phyloP scores from a whole-genome alignment of 2,797 vertebrate genomes.

The Chrysocyon brachyurus region DNA sequence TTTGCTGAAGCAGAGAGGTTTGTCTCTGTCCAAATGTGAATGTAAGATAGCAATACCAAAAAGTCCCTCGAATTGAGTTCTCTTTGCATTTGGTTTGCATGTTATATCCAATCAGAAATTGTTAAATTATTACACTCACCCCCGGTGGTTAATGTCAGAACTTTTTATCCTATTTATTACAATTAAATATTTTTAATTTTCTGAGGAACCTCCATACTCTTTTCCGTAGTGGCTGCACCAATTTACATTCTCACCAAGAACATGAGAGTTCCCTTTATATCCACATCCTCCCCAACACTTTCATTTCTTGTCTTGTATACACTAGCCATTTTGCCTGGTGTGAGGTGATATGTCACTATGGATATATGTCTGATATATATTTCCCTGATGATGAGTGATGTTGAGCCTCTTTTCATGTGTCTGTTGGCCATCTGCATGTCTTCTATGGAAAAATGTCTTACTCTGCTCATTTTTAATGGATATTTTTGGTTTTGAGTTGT shows the following conservation, averaged over 20 bases:
- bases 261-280: background rate
- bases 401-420: background rate
- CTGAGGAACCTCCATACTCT: background rate
- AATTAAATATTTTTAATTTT: background rate
- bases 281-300: background rate
- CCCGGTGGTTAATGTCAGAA: background rate
- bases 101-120: background rate
- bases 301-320: background rate
- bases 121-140: background rate
- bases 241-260: background rate
- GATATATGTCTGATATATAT: background rate
- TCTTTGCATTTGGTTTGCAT: background rate
- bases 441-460: background rate
- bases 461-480: background rate
- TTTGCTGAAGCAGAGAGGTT: background rate
- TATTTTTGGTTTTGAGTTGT: background rate
- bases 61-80: background rate
- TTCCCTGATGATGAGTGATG: background rate
- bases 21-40: background rate
- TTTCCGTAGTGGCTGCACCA: background rate
- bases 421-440: background rate
- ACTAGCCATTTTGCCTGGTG: background rate
- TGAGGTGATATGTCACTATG: background rate
- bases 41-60: background rate
- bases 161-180: background rate